phyloP scores from a whole-genome alignment of 1,140 invertebrate genomes.

The Panagrolaimus sp. region DNA sequence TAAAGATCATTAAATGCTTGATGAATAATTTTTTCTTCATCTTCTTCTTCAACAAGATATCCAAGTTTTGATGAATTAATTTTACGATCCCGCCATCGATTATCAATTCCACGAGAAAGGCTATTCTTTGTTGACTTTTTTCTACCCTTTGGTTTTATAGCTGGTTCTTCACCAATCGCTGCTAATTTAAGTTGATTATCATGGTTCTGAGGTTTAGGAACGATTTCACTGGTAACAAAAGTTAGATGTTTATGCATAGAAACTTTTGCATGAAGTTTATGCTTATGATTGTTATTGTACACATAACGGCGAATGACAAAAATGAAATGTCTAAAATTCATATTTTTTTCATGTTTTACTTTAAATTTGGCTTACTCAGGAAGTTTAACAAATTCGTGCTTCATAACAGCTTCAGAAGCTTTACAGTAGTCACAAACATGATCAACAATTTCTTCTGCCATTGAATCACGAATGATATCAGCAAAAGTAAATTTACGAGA shows the following conservation, averaged over 20 bases:
- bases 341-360: not conserved
- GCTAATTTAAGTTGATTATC: too few species aligned
- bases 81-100: too few species aligned
- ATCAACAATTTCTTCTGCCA: not conserved
- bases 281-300: not conserved
- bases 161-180: too few species aligned
- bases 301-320: not conserved
- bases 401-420: not conserved
- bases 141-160: too few species aligned
- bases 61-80: too few species aligned
- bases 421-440: not conserved
- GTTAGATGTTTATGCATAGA: not conserved
- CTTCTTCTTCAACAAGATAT: too few species aligned
- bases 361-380: not conserved
- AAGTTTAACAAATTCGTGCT: not conserved
- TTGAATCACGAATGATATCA: not conserved
- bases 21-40: too few species aligned
- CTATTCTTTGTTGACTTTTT: too few species aligned
- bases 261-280: not conserved
- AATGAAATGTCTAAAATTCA: not conserved
- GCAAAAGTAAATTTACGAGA: not conserved
- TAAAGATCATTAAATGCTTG: too few species aligned
- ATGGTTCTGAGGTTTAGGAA: not conserved
- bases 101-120: too few species aligned
- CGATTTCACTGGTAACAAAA: not conserved